Base-by-base conservation (phyloP, 1,140 invertebrate genomes). In the Amphibalanus amphitrite region DNA sequence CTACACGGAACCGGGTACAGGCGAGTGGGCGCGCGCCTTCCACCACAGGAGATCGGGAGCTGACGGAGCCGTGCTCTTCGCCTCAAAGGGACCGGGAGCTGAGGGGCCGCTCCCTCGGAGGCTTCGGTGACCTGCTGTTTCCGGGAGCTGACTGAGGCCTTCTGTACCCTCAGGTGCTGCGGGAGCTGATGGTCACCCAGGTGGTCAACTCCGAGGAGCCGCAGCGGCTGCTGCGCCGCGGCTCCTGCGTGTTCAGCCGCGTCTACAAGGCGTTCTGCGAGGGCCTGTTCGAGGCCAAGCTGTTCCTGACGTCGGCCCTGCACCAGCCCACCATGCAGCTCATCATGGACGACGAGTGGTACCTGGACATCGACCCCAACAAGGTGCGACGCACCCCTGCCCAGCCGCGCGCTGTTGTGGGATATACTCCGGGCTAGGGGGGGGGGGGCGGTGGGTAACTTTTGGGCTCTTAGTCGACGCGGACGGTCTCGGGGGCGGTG, bases 321-420 rank as follows among this genome's bases (percentile, higher is more conserved):
- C 90, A 95, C 78, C 87, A 88, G 25, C 93, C 96, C 0, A 90
- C 98, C 65, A 90, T 97, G 86, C 86, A 90, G 68, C 83, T 98
- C n/a, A 82, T 98, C 3, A 92, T 91, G 81, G 92, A 95, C 76
- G 92, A 95, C 78, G 93, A 97, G 78, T 88, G 89, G 78, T 94
- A 92, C 81, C 84, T 96, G 67, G 94, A 97, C 72, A 88, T 95
- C 38, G 94, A 98, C 81, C 90, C 93, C 0, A 87, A 91, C 72
- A 96, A 95, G 81, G 87, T 38, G 4, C 4, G 33, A 38, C 33
- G 33, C 4, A 6, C 33, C 4, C 33, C 15, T 15, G 33, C 33
- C 33, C n/a, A n/a, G n/a, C n/a, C n/a, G n/a, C n/a, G n/a, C n/a
- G n/a, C n/a, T n/a, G n/a, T n/a, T n/a, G n/a, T n/a, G n/a, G n/a